phyloP scores from a whole-genome alignment of 1,140 invertebrate genomes.

The Scaptomyza pallida region DNA sequence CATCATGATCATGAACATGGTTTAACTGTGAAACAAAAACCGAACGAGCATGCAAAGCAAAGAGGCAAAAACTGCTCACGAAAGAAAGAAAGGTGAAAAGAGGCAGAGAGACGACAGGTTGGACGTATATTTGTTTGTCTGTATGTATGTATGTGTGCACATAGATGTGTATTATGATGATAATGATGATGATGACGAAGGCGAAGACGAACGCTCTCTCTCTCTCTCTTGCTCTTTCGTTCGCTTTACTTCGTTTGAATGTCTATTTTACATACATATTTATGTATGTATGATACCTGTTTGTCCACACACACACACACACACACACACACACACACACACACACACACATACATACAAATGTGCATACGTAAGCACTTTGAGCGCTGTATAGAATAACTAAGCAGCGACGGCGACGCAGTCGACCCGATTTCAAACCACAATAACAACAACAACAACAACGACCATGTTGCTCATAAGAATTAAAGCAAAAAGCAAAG shows the following conservation, averaged over 20 bases:
- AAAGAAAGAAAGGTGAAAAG: conserved; percentile 73
- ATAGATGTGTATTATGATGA: conserved; percentile 33
- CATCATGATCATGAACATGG: neutral
- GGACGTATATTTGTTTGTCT: neutral
- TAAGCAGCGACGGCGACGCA: conserved; percentile 56
- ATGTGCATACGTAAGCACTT: conserved; percentile 15
- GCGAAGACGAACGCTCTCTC: neutral
- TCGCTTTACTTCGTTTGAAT: conserved; percentile 3
- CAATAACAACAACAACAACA: conserved; percentile 34
- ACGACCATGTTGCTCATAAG: conserved; percentile 32
- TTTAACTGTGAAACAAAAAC: conserved; percentile 25
- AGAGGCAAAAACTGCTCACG: conserved; percentile 14
- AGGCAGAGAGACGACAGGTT: conserved; percentile 54
- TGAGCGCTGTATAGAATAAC: conserved; percentile 60
- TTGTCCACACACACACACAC: conserved; percentile 48
- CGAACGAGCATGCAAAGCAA: conserved; percentile 46
- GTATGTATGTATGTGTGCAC: conserved; percentile 23
- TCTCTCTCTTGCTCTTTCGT: conserved; percentile 7
- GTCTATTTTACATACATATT: conserved; percentile 8
- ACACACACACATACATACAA: conserved; percentile 14
- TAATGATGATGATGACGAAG: conserved; percentile 1
- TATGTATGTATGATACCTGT: conserved; percentile 34
- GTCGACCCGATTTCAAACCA: conserved; percentile 65
- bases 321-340: conserved; percentile 43
- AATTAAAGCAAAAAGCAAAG: neutral